Evolutionary conservation across 35 echinoderm and acorn worm species (phyloP), one percentile per base, ranked within the genome.

Genomic region (Lytechinus pictus): DNA sequence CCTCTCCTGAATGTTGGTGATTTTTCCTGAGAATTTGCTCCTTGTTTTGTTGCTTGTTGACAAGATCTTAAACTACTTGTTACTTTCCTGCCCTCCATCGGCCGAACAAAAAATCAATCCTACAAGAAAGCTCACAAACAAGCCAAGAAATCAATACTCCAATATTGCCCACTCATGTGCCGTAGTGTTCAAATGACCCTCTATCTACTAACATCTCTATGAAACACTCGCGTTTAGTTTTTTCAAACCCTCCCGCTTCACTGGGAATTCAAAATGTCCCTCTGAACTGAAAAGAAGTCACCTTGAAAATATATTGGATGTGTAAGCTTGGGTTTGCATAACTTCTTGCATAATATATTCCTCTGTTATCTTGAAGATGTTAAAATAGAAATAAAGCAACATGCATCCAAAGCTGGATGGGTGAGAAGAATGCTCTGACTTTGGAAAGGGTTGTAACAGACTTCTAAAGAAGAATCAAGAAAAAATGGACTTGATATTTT

Each of bases 61-160:
- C 66, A 79, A n/a, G 66, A n/a, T 79, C 66, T 79, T 79, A 79
- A 79, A 79, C 66, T 79, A 7, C 66, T 79, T 79, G 66, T 79
- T 79, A 79, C 66, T 79, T 24, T 79, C 66, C 21, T 79, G 66
- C 66, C 66, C 66, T 79, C 66, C 19, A 79, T 6, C n/a, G 19
- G 66, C 66, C 19, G 66, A 79, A 79, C 66, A 90, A 90, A 90
- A 90, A 90, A 90, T 90, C 88, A 90, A 90, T 90, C 88, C 52
- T 8, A 44, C 52, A 54, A 44, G 52, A 90, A 54, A 44, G 88
- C 88, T 90, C 88, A 44, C 88, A 90, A 90, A 90, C 88, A 90
- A 54, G 88, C 28, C 88, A 4, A 54, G 52, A 90, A 90, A 90
- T 90, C 88, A 54, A 90, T 90, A 90, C 9, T 19, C 88, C 52